Percentiles rank a stretch among this genome's conserved stretches.
phyloP scores from a whole-genome alignment of 2,797 vertebrate genomes.

The Chromobotia macracanthus region DNA sequence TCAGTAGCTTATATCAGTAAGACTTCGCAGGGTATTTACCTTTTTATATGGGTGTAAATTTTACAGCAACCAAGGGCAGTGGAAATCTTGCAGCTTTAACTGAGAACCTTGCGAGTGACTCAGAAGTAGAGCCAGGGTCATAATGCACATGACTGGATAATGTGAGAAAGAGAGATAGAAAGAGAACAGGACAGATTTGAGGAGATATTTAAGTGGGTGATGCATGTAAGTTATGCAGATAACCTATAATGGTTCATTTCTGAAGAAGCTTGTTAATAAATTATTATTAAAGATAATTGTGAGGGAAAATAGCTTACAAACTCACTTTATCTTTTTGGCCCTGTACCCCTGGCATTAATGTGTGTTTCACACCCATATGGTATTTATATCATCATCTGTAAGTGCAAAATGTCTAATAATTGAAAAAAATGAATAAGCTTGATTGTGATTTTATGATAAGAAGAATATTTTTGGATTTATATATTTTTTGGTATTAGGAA shows the following conservation, averaged over 20 bases:
- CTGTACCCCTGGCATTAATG: no score
- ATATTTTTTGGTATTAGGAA: not conserved
- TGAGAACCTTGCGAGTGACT: constrained; percentile 24
- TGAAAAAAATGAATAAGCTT: not conserved
- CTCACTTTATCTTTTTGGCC: no score
- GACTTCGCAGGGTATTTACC: constrained; percentile 75
- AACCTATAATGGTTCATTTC: not conserved
- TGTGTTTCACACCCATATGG: no score
- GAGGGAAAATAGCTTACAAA: not conserved
- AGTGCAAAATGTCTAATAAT: no score
- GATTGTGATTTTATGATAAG: not conserved
- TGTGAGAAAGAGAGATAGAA: not conserved
- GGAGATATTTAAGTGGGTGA: not conserved
- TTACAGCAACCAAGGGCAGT: constrained; percentile 70
- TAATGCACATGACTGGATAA: not conserved
- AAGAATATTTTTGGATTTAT: not conserved
- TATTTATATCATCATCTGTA: not conserved
- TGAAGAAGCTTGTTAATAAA: not conserved
- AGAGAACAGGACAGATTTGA: constrained; percentile 4
- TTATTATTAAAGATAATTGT: not conserved
- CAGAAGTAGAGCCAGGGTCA: constrained; percentile 28
- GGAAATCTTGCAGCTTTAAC: constrained; percentile 57
- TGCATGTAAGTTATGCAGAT: not conserved
- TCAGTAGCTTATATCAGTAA: constrained; percentile 75
- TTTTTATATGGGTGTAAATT: constrained; percentile 79